Evolutionary conservation across 1,140 invertebrate genomes (phyloP).

Genomic region (Brachionus asplanchnoidis): DNA sequence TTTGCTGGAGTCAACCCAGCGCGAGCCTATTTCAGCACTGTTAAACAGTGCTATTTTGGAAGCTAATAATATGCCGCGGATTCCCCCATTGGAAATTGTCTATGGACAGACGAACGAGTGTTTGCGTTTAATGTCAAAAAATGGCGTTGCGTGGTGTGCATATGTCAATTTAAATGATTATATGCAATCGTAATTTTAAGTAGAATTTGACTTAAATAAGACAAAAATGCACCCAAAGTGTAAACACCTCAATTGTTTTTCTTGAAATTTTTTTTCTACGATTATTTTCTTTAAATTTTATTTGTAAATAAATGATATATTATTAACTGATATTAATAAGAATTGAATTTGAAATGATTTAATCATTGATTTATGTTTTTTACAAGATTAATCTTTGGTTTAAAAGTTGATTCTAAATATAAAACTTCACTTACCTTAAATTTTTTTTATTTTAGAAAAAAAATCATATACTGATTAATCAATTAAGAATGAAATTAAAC

Average conservation of each 20-base stretch:
- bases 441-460: too few species aligned
- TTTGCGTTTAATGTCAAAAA: conserved; percentile 78
- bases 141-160: conserved; percentile 83
- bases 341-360: background rate
- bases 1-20: conserved; percentile 82
- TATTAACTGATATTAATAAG: background rate
- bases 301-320: conserved; percentile 23
- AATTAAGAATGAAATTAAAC: too few species aligned
- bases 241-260: conserved; percentile 25
- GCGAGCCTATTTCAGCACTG: conserved; percentile 86
- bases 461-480: too few species aligned
- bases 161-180: conserved; percentile 67
- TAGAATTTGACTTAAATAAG: background rate
- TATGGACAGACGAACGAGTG: conserved; percentile 80
- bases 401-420: too few species aligned
- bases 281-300: conserved; percentile 33
- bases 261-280: conserved; percentile 14
- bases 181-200: conserved; percentile 47
- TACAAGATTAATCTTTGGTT: background rate
- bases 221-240: background rate
- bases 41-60: conserved; percentile 95
- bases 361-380: background rate
- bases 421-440: too few species aligned
- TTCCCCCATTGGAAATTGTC: conserved; percentile 83
- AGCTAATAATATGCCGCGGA: conserved; percentile 77